Percentiles rank a stretch among this genome's conserved stretches.
phyloP scores from a whole-genome alignment of 2,797 vertebrate genomes.

The Hemibagrus guttatus region DNA sequence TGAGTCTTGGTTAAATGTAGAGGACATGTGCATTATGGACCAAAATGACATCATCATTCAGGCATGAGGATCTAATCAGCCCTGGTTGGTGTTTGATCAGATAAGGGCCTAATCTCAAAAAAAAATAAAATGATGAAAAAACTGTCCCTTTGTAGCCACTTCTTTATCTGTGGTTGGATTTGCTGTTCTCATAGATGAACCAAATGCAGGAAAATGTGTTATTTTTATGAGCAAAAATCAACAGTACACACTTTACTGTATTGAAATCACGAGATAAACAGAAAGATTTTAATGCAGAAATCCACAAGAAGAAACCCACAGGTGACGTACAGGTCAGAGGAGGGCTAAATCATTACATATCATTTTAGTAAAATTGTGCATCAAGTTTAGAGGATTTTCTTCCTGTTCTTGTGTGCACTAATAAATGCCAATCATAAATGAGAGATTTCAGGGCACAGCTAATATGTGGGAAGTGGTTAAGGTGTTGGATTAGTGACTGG shows the following conservation, averaged over 20 bases:
- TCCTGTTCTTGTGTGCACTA: background rate
- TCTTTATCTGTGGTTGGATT: background rate
- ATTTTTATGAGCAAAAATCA: background rate
- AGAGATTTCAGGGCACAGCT: background rate
- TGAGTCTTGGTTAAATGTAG: constrained; percentile 1
- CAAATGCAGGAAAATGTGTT: background rate
- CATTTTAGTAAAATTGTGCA: background rate
- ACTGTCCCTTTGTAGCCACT: background rate
- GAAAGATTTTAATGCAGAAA: background rate
- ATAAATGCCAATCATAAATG: background rate
- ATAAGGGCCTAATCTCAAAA: background rate
- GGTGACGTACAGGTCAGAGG: background rate
- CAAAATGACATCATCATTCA: constrained; percentile 35
- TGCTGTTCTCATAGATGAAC: background rate
- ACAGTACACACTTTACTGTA: background rate
- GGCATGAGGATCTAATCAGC: background rate
- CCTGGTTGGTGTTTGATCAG: background rate
- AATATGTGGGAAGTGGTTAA: no score
- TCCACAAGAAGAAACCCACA: background rate
- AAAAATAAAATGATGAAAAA: background rate
- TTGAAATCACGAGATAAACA: no score
- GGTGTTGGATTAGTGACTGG: no score
- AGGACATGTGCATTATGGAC: constrained; percentile 39
- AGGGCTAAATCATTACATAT: background rate
- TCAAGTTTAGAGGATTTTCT: background rate